Evolutionary conservation across 2,888 invertebrate species (phyloP), one percentile per base, ranked within the genome.

Genomic region (Julus scandinavius): DNA sequence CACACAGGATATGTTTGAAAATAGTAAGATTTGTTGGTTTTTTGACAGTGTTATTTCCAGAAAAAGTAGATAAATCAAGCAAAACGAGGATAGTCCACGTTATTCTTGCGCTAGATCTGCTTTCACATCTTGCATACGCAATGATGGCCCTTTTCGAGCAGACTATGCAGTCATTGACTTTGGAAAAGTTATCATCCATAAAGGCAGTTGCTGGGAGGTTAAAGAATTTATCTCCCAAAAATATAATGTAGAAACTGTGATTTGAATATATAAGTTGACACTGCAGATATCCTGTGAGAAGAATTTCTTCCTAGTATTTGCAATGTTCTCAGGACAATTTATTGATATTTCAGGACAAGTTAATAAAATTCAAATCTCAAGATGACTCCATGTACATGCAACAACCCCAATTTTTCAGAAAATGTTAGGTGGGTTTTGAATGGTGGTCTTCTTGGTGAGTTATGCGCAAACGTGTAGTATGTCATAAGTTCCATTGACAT

Each of bases 191-290:
- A 38, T 38, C 2, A 80, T 7, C 13, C 38, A 80, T 11, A 80
- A 80, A 80, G 38, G 29, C 54, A 80, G 80, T 5, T 45, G 41
- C 80, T 80, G 11, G 80, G 38, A 80, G 80, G 11, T 80, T 80
- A 29, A 80, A 80, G 80, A 29, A 80, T 80, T 80, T 80, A 80
- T 80, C 38, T 29, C 38, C 13, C 29, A 13, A 80, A 45, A 45
- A 38, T 13, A 38, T 38, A 11, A 80, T 29, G 38, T 13, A 72
- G 20, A 20, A 63, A 29, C n/a, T 72, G 72, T 72, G 80, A 38
- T 38, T 38, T 80, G 80, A 80, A 80, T 80, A 80, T 80, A 38
- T 38, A 80, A 80, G 80, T 80, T 80, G 80, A 80, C 80, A 80
- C 38, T 38, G 7, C 38, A 13, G 11, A 80, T 38, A 45, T 72